These are phyloP conservation scores for Scrobipalpa costella DNA, from an alignment of 2,888 invertebrate genomes.

Conservation along the genomic window DNA sequence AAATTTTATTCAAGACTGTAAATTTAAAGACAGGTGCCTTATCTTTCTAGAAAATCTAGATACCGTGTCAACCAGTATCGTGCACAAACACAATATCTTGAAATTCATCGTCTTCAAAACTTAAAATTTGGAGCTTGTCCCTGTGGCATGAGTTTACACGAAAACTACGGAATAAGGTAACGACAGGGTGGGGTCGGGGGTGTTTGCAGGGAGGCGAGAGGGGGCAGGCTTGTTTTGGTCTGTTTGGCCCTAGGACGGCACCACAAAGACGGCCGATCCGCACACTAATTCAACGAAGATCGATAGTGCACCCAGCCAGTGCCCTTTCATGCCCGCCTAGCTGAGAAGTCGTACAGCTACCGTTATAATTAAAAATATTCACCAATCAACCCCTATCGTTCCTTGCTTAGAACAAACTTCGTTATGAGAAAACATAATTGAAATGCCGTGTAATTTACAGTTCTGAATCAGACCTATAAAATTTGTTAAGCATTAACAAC, in stretches of 20 bases:
- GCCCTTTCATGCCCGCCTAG: constrained; percentile 72
- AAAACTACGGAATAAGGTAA: constrained; percentile 59
- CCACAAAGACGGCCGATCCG: constrained; percentile 80
- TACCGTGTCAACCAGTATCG: constrained; percentile 19
- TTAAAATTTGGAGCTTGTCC: constrained; percentile 36
- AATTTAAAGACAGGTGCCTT: neutral
- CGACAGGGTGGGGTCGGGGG: constrained; percentile 55
- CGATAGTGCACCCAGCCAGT: constrained; percentile 76
- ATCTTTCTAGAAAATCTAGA: neutral
- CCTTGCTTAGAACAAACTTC: neutral
- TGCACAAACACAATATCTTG: constrained; percentile 20
- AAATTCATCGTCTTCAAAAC: constrained; percentile 25
- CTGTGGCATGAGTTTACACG: constrained; percentile 53
- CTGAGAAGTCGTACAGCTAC: constrained; percentile 40
- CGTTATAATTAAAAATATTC: constrained; percentile 68
- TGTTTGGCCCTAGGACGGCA: constrained; percentile 78
- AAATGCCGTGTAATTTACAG: no score
- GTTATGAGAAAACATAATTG: neutral
- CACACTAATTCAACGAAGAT: constrained; percentile 80
- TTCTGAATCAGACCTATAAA: neutral
- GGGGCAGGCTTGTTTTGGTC: constrained; percentile 77
- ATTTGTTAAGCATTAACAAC: neutral
- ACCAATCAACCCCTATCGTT: constrained; percentile 25
- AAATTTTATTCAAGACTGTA: no score
- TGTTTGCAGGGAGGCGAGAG: constrained; percentile 48